A percentile compares a stretch with the other conserved stretches of the same genome.
Evolutionary conservation across 2,797 vertebrate genomes (phyloP).

Genomic region (Pseudochromis fuscus): DNA sequence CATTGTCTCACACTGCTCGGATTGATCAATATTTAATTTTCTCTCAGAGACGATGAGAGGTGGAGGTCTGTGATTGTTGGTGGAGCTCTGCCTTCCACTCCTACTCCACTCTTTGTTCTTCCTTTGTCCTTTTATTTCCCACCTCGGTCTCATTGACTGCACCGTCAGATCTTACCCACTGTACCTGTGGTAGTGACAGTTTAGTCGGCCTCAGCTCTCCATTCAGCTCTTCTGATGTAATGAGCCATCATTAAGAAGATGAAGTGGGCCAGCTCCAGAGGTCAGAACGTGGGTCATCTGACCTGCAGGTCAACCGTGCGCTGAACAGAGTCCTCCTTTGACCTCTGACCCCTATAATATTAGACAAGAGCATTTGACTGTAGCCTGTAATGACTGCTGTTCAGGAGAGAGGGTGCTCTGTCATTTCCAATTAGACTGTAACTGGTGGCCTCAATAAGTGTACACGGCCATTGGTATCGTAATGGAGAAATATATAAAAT

Average conservation of each 20-base stretch:
- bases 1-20: conserved; percentile 85
- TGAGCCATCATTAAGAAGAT: conserved; percentile 81
- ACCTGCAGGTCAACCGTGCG: conserved; percentile 69
- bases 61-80: conserved; percentile 70
- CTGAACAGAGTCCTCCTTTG: conserved; percentile 72
- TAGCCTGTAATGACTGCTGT: conserved; percentile 75
- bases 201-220: conserved; percentile 37
- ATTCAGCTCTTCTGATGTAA: conserved; percentile 75
- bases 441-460: conserved; percentile 3
- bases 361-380: conserved; percentile 72
- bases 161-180: conserved; percentile 33
- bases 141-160: conserved; percentile 37
- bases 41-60: conserved; percentile 81
- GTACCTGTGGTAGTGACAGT: conserved; percentile 32
- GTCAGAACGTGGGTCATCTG: conserved; percentile 70
- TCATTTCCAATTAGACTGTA: conserved; percentile 57
- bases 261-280: conserved; percentile 66
- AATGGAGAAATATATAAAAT: too few relatives aligned
- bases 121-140: conserved; percentile 37
- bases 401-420: conserved; percentile 69
- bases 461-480: not conserved
- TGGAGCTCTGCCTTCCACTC: conserved; percentile 25
- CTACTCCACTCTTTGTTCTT: conserved; percentile 49
- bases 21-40: conserved; percentile 96
- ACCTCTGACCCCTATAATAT: conserved; percentile 78